These are phyloP conservation scores for Phenacoccus solenopsis DNA, from an alignment of 1,140 invertebrate genomes.

Conservation along the genomic window DNA sequence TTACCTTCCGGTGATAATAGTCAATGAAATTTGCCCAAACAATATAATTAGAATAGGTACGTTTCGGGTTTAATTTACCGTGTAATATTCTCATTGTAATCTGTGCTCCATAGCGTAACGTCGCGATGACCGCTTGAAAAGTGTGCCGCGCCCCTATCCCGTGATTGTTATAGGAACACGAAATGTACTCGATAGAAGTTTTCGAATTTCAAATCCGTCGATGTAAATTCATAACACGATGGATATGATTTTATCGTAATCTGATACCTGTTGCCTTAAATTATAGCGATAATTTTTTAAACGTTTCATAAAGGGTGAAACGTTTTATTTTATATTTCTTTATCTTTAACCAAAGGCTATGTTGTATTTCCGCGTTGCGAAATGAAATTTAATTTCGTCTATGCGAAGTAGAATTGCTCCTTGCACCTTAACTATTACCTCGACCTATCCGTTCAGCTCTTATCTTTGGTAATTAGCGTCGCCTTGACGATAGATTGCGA, in stretches of 20 bases:
- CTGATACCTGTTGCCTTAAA: too few relatives aligned
- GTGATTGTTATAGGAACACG: background rate
- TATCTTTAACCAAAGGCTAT: background rate
- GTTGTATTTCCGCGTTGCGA: background rate
- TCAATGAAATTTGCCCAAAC: background rate
- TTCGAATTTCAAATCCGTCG: background rate
- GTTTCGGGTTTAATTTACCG: slow-evolving; percentile 13
- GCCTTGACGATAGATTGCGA: too few relatives aligned
- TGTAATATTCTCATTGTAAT: slow-evolving; percentile 9
- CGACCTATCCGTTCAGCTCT: background rate
- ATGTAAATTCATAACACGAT: too few relatives aligned
- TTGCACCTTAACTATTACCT: background rate
- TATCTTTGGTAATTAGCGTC: background rate
- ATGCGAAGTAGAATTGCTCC: background rate
- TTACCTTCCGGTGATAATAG: slow-evolving; percentile 6
- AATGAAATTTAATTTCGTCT: background rate
- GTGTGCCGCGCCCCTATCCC: background rate
- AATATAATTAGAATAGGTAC: slow-evolving; percentile 14
- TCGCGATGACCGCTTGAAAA: background rate
- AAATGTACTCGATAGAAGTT: background rate
- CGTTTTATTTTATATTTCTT: slow-evolving; percentile 4
- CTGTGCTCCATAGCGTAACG: background rate
- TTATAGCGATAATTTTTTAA: too few relatives aligned
- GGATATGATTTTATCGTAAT: too few relatives aligned
- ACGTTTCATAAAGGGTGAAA: too few relatives aligned